phyloP scores from a whole-genome alignment of 2,797 vertebrate genomes.

The Balearica regulorum region DNA sequence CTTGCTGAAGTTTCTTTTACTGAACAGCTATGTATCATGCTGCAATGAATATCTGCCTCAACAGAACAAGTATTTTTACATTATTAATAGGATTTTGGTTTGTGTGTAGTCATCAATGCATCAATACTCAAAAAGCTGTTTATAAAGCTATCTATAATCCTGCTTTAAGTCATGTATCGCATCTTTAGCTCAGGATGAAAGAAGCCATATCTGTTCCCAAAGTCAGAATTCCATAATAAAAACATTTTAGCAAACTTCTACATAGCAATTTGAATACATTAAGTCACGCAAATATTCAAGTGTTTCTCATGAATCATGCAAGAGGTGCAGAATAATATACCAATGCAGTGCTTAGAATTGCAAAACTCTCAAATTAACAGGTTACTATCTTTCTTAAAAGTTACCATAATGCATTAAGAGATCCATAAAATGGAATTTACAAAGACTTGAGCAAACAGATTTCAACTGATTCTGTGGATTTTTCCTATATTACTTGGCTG shows the following conservation, averaged over 20 bases:
- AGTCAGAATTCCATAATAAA: not conserved
- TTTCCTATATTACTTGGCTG: not conserved
- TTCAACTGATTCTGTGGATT: not conserved
- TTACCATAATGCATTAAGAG: not conserved
- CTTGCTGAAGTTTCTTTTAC: slow-evolving; percentile 20
- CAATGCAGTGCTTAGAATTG: not conserved
- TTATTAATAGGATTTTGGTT: not conserved
- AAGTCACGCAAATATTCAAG: not conserved
- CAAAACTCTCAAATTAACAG: not conserved
- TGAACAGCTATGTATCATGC: not conserved
- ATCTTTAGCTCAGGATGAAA: not conserved
- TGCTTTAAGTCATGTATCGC: rapidly evolving
- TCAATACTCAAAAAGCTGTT: not conserved
- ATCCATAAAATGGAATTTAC: not conserved
- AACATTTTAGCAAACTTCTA: not conserved
- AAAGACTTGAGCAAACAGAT: not conserved
- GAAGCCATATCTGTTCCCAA: not conserved
- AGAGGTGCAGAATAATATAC: not conserved
- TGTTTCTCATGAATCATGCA: not conserved
- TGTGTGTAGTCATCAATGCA: not conserved
- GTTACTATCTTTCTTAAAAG: not conserved
- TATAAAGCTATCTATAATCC: not conserved
- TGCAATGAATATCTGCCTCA: not conserved
- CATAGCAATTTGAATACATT: not conserved
- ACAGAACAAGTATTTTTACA: not conserved